A percentile compares a stretch with the other conserved stretches of the same genome.
phyloP scores from a whole-genome alignment of 2,888 invertebrate genomes.

The Drosophila antonietae region DNA sequence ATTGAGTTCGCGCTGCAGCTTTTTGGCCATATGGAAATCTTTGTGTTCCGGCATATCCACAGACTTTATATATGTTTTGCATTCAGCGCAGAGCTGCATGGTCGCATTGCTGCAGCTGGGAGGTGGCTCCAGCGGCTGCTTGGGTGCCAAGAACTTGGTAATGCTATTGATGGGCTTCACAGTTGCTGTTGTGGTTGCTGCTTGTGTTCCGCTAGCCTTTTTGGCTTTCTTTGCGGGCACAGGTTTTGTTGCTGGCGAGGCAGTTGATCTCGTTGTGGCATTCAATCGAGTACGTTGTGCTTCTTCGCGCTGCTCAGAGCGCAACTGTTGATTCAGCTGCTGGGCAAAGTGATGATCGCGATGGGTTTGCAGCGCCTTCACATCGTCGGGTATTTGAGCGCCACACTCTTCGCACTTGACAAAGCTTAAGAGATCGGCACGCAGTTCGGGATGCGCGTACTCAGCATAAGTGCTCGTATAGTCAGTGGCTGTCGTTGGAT shows the following conservation, averaged over 20 bases:
- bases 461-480: conserved; percentile 79
- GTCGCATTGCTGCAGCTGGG: conserved; percentile 31
- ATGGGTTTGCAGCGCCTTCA: conserved; percentile 87
- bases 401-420: conserved; percentile 88
- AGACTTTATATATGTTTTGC: conserved; percentile 87
- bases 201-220: conserved; percentile 18
- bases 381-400: conserved; percentile 86
- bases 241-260: conserved; percentile 16
- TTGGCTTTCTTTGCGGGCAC: conserved; percentile 29
- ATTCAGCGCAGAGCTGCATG: conserved; percentile 88
- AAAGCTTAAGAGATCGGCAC: conserved; percentile 56
- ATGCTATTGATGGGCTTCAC: conserved; percentile 52
- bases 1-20: conserved; percentile 86
- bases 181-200: not conserved
- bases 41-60: conserved; percentile 90
- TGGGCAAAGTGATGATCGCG: conserved; percentile 90
- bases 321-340: conserved; percentile 87
- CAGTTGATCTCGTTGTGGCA: conserved; percentile 8
- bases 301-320: conserved; percentile 77
- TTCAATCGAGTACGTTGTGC: conserved; percentile 55
- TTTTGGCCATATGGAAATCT: conserved; percentile 94
- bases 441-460: conserved; percentile 69
- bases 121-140: conserved; percentile 29
- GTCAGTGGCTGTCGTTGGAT: conserved; percentile 7
- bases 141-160: conserved; percentile 70